phyloP scores from a whole-genome alignment of 2,113 vertebrate species.

The Gymnobelideus leadbeateri region DNA sequence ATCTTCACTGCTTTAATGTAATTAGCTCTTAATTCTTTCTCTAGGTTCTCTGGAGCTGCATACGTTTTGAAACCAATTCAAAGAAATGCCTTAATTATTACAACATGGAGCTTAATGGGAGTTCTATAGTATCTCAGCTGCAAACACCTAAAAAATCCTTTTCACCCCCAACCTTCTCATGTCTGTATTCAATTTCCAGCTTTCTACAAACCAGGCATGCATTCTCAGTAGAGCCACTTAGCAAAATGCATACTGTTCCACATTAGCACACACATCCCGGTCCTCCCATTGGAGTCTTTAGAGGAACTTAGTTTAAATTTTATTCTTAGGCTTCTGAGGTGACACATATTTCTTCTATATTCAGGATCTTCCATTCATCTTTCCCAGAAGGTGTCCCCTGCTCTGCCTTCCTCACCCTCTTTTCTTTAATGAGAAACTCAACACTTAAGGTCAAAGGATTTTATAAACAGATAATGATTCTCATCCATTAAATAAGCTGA shows the following conservation, averaged over 20 bases:
- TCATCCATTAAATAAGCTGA: background rate
- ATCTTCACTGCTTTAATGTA: slow-evolving; percentile 79
- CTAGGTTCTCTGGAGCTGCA: slow-evolving; percentile 71
- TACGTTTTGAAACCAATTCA: slow-evolving; percentile 80
- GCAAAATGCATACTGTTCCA: slow-evolving; percentile 11
- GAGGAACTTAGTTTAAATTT: slow-evolving; percentile 42
- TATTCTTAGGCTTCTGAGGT: background rate
- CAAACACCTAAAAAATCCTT: slow-evolving; percentile 62
- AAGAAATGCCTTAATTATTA: slow-evolving; percentile 80
- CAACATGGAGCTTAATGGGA: slow-evolving; percentile 67
- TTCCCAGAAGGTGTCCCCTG: background rate
- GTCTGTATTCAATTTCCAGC: slow-evolving; percentile 72
- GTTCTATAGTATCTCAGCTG: slow-evolving; percentile 63
- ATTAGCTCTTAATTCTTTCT: slow-evolving; percentile 80
- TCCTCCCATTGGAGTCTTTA: background rate
- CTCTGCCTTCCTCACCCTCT: background rate
- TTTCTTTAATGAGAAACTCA: slow-evolving; percentile 36
- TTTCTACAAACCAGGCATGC: slow-evolving; percentile 56
- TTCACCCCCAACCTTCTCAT: slow-evolving; percentile 31
- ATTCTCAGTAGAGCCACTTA: slow-evolving; percentile 48
- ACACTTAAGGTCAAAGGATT: background rate
- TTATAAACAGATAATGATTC: slow-evolving; percentile 30
- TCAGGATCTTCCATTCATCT: background rate
- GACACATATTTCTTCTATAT: background rate
- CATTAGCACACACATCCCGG: slow-evolving; percentile 30